These are phyloP conservation scores for Julus scanicus DNA, from an alignment of 2,888 invertebrate species.

Conservation along the genomic window DNA sequence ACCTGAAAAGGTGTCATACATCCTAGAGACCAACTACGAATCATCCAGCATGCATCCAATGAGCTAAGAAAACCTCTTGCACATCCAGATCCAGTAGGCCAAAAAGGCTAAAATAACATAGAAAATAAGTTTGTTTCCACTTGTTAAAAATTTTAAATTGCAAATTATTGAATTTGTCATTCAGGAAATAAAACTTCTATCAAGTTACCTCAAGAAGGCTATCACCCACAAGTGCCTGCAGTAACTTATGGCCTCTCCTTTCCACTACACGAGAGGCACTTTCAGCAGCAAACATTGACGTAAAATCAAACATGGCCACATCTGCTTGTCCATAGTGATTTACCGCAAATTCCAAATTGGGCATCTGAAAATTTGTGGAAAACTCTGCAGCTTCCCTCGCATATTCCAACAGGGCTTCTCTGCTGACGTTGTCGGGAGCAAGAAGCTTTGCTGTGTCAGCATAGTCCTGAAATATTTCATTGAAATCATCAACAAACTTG, in stretches of 20 bases:
- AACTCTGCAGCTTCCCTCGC: conserved; percentile 95
- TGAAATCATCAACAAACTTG: too few relatives aligned
- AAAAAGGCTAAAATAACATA: conserved; percentile 78
- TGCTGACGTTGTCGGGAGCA: conserved; percentile 89
- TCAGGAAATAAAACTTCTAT: background rate
- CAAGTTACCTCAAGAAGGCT: conserved; percentile 82
- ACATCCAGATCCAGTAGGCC: conserved; percentile 99
- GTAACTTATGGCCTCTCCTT: conserved; percentile 78
- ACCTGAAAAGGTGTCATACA: conserved; percentile 78
- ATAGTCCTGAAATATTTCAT: conserved; percentile 75
- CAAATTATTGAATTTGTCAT: background rate
- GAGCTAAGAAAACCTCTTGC: conserved; percentile 96
- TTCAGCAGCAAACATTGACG: conserved; percentile 97
- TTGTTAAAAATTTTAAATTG: background rate
- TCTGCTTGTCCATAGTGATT: conserved; percentile 98
- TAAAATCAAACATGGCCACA: conserved; percentile 99
- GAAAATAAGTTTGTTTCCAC: conserved; percentile 25
- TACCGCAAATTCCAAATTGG: conserved; percentile 91
- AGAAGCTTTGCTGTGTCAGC: conserved; percentile 89
- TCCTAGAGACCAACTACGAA: conserved; percentile 81
- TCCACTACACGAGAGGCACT: conserved; percentile 89
- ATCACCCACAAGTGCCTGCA: conserved; percentile 94
- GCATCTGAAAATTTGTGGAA: conserved; percentile 87
- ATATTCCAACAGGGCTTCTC: conserved; percentile 87
- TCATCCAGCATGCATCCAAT: conserved; percentile 96